Evolutionary conservation across 1,140 invertebrate species (phyloP).

Genomic region (Atta colombica): DNA sequence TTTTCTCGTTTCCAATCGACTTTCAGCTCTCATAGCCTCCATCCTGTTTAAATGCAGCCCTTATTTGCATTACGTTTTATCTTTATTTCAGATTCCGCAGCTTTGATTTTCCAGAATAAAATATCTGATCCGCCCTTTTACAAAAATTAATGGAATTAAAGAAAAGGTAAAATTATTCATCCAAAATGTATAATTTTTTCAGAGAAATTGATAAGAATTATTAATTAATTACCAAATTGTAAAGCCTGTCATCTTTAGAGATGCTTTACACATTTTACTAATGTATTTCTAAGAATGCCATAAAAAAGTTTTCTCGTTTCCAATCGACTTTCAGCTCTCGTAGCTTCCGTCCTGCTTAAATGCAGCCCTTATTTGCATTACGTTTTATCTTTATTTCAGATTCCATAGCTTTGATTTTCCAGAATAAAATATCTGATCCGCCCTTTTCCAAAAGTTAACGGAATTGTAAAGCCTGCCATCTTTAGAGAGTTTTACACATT

Average conservation of each 20-base stretch:
- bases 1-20: constrained; percentile 73
- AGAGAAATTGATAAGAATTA: neutral
- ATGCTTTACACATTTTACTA: neutral
- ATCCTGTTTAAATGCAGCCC: constrained; percentile 60
- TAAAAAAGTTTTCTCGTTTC: constrained; percentile 71
- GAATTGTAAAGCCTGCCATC: neutral
- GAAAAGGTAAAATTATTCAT: neutral
- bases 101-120: constrained; percentile 4
- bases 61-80: constrained; percentile 68
- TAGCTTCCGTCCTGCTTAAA: constrained; percentile 52
- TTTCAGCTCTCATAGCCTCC: constrained; percentile 8
- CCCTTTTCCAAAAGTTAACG: neutral
- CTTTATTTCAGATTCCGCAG: constrained; percentile 22
- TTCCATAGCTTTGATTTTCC: neutral
- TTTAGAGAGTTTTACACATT: neutral
- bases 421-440: neutral
- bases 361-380: constrained; percentile 65
- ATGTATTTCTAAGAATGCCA: neutral
- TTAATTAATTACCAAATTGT: neutral
- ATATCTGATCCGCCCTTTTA: neutral
- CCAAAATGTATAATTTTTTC: neutral
- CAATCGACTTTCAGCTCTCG: constrained; percentile 60
- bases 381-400: constrained; percentile 53
- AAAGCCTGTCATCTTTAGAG: neutral
- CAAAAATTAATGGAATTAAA: neutral